Evolutionary conservation across 2,888 invertebrate genomes (phyloP).

Genomic region (Sphaerophoria rueppellii): DNA sequence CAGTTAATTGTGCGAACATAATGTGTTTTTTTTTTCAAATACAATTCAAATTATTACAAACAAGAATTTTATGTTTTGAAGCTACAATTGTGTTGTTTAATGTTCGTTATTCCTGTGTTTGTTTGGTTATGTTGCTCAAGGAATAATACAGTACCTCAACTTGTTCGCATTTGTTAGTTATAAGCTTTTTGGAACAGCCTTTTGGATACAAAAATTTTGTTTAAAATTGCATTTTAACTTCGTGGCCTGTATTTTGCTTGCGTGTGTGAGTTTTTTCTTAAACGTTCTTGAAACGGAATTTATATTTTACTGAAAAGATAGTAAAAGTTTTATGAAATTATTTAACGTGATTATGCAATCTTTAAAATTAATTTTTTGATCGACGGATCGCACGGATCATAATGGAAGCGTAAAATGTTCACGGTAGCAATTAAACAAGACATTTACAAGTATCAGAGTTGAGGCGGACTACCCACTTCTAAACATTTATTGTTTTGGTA

Average conservation of each 20-base stretch:
- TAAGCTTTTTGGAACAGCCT: background rate
- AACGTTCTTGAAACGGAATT: slow-evolving; percentile 20
- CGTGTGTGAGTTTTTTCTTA: background rate
- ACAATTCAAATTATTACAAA: background rate
- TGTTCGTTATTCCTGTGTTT: slow-evolving; percentile 8
- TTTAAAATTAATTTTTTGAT: background rate
- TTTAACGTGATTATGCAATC: background rate
- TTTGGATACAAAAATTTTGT: slow-evolving; percentile 16
- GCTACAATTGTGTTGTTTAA: background rate
- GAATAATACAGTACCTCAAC: slow-evolving; percentile 49
- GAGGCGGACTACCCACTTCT: too few relatives aligned
- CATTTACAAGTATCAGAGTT: too few relatives aligned
- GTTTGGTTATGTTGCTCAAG: background rate
- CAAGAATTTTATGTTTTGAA: too few relatives aligned
- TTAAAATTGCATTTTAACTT: slow-evolving; percentile 7
- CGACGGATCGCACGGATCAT: too few relatives aligned
- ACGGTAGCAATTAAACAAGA: too few relatives aligned
- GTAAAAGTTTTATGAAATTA: background rate
- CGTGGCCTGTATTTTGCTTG: background rate
- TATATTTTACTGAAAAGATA: slow-evolving; percentile 41
- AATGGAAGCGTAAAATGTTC: too few relatives aligned
- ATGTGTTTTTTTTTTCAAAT: background rate
- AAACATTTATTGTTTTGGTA: too few relatives aligned
- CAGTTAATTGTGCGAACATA: slow-evolving; percentile 69
- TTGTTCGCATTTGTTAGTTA: slow-evolving; percentile 57